Evolutionary conservation across 2,888 invertebrate species (phyloP).

Genomic region (Pediacus dermestoides): DNA sequence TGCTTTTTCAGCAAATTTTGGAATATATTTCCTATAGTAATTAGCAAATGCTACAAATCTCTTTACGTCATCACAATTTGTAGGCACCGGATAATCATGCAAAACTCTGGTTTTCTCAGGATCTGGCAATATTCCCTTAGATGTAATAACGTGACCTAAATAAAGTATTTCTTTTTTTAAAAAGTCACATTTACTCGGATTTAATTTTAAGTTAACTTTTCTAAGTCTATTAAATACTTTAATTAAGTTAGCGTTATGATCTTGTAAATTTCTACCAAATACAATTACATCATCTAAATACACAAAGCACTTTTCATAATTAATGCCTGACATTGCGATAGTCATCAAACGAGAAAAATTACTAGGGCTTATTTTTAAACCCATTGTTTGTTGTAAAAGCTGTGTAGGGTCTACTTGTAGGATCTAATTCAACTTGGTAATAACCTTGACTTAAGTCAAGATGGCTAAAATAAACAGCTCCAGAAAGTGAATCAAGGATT

Average conservation of each 20-base stretch:
- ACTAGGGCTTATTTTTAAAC: neutral
- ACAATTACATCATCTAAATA: neutral
- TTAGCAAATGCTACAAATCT: too few species aligned
- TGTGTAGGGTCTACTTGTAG: neutral
- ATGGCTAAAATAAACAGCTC: constrained; percentile 3
- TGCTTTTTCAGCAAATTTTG: too few species aligned
- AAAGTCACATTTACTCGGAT: neutral
- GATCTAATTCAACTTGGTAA: constrained; percentile 1
- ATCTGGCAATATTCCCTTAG: neutral
- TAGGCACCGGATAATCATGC: neutral
- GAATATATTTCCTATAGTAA: too few species aligned
- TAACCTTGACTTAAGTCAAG: constrained; percentile 4
- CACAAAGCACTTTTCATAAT: neutral
- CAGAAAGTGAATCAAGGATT: constrained; percentile 3
- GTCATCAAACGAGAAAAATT: neutral
- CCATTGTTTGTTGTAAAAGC: neutral
- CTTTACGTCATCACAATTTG: too few species aligned
- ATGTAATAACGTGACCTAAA: neutral
- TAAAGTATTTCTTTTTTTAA: neutral
- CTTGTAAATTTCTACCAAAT: neutral
- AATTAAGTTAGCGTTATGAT: neutral
- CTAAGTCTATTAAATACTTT: constrained; percentile 1
- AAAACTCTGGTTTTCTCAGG: neutral
- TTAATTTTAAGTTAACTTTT: neutral
- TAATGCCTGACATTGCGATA: neutral